These are phyloP conservation scores for Ormyrus thymus DNA, from an alignment of 2,888 invertebrate genomes.

Conservation along the genomic window DNA sequence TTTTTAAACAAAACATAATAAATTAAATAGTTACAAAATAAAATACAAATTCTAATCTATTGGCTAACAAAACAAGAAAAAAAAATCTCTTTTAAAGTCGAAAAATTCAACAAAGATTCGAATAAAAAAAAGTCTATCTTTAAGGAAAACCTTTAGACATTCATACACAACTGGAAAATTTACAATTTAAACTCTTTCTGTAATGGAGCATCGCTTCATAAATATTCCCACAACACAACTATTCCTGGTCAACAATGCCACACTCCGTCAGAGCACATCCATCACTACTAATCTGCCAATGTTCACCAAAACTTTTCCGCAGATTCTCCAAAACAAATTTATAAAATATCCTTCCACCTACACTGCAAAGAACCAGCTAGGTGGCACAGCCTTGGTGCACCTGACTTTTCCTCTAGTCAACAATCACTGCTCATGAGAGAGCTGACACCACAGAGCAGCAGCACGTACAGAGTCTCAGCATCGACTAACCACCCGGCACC, in stretches of 20 bases:
- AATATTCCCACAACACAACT: neutral
- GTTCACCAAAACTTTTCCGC: neutral
- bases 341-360: slow-evolving; percentile 30
- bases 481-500: slow-evolving; percentile 20
- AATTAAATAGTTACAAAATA: too few relatives aligned
- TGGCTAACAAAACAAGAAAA: too few relatives aligned
- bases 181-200: too few relatives aligned
- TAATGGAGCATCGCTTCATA: too few relatives aligned
- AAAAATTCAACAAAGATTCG: too few relatives aligned
- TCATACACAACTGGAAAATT: too few relatives aligned
- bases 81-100: too few relatives aligned
- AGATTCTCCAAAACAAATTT: slow-evolving; percentile 25
- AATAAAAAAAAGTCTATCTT: too few relatives aligned
- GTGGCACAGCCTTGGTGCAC: too few relatives aligned
- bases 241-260: neutral
- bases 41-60: too few relatives aligned
- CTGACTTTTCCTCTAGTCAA: too few relatives aligned
- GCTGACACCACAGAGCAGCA: slow-evolving; percentile 4
- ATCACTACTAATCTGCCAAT: neutral
- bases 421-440: neutral
- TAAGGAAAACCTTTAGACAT: too few relatives aligned
- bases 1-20: neutral
- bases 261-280: neutral
- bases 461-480: slow-evolving; percentile 11
- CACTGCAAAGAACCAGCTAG: neutral